phyloP scores from a whole-genome alignment of 1,140 invertebrate genomes.

The Araneus ventricosus region DNA sequence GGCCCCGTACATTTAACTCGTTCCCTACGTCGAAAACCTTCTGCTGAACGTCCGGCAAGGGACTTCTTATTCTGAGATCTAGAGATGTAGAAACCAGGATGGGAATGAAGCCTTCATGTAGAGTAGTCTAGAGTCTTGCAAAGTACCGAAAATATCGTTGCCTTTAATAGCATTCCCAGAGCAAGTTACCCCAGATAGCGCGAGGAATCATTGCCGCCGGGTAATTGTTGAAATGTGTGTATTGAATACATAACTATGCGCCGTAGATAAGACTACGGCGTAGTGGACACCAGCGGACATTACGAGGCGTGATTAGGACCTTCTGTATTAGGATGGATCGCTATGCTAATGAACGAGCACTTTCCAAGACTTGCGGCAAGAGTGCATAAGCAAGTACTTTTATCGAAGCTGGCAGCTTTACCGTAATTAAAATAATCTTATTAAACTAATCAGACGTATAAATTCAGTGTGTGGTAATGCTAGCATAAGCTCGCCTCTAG shows the following conservation, averaged over 20 bases:
- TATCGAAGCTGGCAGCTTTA: slow-evolving; percentile 67
- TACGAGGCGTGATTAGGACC: slow-evolving; percentile 65
- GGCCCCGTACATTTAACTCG: neutral
- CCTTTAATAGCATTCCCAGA: slow-evolving; percentile 65
- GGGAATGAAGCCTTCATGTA: neutral
- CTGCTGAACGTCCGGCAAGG: slow-evolving; percentile 37
- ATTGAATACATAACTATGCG: slow-evolving; percentile 70
- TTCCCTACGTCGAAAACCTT: neutral
- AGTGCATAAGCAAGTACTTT: slow-evolving; percentile 60
- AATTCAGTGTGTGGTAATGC: slow-evolving; percentile 71
- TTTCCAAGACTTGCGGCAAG: slow-evolving; percentile 51
- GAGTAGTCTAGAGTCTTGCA: slow-evolving; percentile 12
- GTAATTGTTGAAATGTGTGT: slow-evolving; percentile 68
- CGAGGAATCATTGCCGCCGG: slow-evolving; percentile 65
- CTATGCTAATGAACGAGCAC: slow-evolving; percentile 70
- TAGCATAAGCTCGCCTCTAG: slow-evolving; percentile 55
- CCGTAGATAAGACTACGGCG: slow-evolving; percentile 52
- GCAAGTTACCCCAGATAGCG: slow-evolving; percentile 50
- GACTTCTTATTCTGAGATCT: slow-evolving; percentile 57
- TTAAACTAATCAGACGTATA: slow-evolving; percentile 74
- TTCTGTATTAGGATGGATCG: slow-evolving; percentile 58
- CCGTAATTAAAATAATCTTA: slow-evolving; percentile 74
- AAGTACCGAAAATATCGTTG: slow-evolving; percentile 58
- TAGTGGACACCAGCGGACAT: slow-evolving; percentile 69
- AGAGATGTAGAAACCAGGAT: slow-evolving; percentile 30